These are phyloP conservation scores for Sciaenops ocellatus DNA, from an alignment of 2,797 vertebrate species.

Conservation along the genomic window DNA sequence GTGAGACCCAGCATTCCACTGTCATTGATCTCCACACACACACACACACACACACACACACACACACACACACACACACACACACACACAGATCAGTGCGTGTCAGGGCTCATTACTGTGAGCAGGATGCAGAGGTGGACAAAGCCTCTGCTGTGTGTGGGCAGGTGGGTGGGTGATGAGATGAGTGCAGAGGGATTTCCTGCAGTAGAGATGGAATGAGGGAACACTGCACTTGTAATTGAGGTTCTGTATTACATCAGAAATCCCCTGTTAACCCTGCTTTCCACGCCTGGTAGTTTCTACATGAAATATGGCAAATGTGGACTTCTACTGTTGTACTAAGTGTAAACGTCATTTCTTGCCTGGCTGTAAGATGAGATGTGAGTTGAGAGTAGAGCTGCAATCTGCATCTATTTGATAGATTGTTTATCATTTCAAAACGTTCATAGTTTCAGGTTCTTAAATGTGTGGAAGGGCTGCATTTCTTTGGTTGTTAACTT, in stretches of 20 bases:
- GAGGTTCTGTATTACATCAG: constrained; percentile 1
- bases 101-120: constrained; percentile 38
- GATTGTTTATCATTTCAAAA: not conserved
- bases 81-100: not conserved
- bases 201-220: constrained; percentile 21
- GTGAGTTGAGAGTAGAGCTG: not conserved
- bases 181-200: constrained; percentile 39
- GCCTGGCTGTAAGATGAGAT: too few species aligned
- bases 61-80: not conserved
- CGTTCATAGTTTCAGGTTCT: not conserved
- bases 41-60: not conserved
- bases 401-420: too few species aligned
- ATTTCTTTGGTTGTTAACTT: not conserved
- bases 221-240: constrained; percentile 21
- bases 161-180: constrained; percentile 20
- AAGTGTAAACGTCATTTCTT: not conserved
- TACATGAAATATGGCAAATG: not conserved
- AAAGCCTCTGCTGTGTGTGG: constrained; percentile 14
- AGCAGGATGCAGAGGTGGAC: constrained; percentile 50
- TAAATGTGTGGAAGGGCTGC: not conserved
- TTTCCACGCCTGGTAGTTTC: not conserved
- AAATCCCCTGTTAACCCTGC: not conserved
- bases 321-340: not conserved
- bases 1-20: constrained; percentile 17
- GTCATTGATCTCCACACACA: constrained; percentile 3